Conservation (phyloP, 1,140 invertebrate genomes). For the Drosophila busckii region DNA sequence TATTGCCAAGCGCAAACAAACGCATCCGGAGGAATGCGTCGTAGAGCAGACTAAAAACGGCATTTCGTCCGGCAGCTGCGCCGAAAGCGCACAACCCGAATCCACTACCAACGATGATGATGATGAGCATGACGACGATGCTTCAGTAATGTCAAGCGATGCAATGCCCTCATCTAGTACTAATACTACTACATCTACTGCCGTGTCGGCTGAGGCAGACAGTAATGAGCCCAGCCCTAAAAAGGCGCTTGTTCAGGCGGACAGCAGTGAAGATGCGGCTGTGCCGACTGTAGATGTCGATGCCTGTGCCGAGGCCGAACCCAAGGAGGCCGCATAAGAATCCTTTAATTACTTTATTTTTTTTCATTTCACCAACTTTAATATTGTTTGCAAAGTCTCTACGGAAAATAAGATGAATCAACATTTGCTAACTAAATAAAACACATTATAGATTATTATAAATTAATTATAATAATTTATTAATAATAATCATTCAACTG, state of each 20-base stretch:
- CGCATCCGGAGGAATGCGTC: slow-evolving; percentile 63
- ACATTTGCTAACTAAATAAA: slow-evolving; percentile 46
- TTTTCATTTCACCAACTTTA: too few species aligned
- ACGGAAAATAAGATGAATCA: slow-evolving; percentile 13
- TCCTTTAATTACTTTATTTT: slow-evolving; percentile 21
- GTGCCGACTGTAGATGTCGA: slow-evolving; percentile 16
- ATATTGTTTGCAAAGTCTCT: too few species aligned
- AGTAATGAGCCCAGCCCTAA: slow-evolving; percentile 70
- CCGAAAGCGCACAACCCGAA: slow-evolving; percentile 46
- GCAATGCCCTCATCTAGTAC: slow-evolving; percentile 12
- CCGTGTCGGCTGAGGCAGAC: slow-evolving; percentile 61
- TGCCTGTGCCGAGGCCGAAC: slow-evolving; percentile 40
- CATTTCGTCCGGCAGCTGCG: slow-evolving; percentile 34
- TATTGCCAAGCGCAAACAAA: slow-evolving; percentile 80
- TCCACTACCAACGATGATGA: slow-evolving; percentile 60
- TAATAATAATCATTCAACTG: slow-evolving; percentile 71
- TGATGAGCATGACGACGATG: slow-evolving; percentile 40
- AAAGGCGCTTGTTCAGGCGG: slow-evolving; percentile 52
- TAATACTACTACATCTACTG: slow-evolving; percentile 17
- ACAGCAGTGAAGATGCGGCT: slow-evolving; percentile 48
- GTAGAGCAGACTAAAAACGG: slow-evolving; percentile 58
- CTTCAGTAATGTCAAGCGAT: neutral
- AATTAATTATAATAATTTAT: slow-evolving; percentile 75
- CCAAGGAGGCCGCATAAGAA: slow-evolving; percentile 37
- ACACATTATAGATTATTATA: slow-evolving; percentile 63